These are phyloP conservation scores for Noctua pronuba DNA, from an alignment of 2,888 invertebrate genomes.

Conservation along the genomic window DNA sequence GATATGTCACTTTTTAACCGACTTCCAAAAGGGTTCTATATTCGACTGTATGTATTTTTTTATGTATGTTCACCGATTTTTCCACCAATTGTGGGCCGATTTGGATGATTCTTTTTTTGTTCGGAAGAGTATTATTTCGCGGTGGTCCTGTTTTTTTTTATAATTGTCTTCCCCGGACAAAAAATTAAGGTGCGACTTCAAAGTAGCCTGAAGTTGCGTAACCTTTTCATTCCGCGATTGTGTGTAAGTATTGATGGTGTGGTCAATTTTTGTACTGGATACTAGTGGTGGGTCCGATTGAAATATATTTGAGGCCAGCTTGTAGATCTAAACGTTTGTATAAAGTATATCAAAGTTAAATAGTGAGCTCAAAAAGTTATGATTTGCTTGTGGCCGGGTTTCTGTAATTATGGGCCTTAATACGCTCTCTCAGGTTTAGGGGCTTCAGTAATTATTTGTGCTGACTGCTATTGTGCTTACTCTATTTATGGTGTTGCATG, in stretches of 20 bases:
- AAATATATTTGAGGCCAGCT: not conserved
- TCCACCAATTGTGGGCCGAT: too few species aligned
- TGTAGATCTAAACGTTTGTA: not conserved
- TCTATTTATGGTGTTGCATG: not conserved
- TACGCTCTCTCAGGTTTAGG: not conserved
- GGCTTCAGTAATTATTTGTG: not conserved
- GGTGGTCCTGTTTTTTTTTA: too few species aligned
- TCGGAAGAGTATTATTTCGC: too few species aligned
- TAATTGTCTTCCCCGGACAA: not conserved
- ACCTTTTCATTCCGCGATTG: conserved; percentile 13
- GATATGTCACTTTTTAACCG: too few species aligned
- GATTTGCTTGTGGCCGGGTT: not conserved
- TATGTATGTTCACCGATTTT: too few species aligned
- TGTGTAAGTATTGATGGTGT: not conserved
- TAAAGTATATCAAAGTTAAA: not conserved
- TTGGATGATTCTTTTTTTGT: too few species aligned
- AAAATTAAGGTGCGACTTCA: not conserved
- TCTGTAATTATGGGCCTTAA: not conserved
- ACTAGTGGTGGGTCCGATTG: not conserved
- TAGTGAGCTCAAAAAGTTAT: not conserved
- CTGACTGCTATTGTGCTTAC: not conserved
- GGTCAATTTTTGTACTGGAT: not conserved
- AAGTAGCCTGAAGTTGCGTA: not conserved
- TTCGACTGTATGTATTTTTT: too few species aligned
- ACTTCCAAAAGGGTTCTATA: too few species aligned